Evolutionary conservation across 2,888 invertebrate species (phyloP).

Genomic region (Unio delphinus): DNA sequence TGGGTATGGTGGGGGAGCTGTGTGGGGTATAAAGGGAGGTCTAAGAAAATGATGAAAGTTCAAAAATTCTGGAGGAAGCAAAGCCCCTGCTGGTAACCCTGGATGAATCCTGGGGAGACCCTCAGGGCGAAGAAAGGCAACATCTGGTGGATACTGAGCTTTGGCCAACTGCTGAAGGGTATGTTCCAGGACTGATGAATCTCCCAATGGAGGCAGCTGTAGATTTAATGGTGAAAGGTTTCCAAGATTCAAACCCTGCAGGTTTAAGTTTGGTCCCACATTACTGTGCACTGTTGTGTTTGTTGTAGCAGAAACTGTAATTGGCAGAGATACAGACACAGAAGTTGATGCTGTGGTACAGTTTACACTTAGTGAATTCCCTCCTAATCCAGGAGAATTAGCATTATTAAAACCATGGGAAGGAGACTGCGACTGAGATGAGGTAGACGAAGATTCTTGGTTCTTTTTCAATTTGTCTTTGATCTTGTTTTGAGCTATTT

Average conservation of each 20-base stretch:
- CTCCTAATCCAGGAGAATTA: conserved; percentile 33
- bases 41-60: conserved; percentile 12
- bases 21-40: conserved; percentile 17
- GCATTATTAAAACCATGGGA: conserved; percentile 34
- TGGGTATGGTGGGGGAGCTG: conserved; percentile 34
- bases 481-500: conserved; percentile 71
- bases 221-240: conserved; percentile 5
- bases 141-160: conserved; percentile 25
- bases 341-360: no score
- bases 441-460: conserved; percentile 37
- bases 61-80: conserved; percentile 16
- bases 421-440: conserved; percentile 48
- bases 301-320: no score
- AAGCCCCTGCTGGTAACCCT: conserved; percentile 9
- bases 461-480: conserved; percentile 68
- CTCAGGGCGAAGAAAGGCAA: conserved; percentile 9
- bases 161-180: conserved; percentile 32
- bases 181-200: conserved; percentile 27
- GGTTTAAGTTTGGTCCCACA: no score
- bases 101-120: conserved; percentile 5
- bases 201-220: conserved; percentile 34
- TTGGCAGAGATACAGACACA: no score
- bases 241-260: conserved; percentile 1
- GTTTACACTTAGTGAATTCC: background rate
- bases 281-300: no score